These are phyloP conservation scores for Limulus polyphemus DNA, from an alignment of 2,888 invertebrate species.

Conservation along the genomic window DNA sequence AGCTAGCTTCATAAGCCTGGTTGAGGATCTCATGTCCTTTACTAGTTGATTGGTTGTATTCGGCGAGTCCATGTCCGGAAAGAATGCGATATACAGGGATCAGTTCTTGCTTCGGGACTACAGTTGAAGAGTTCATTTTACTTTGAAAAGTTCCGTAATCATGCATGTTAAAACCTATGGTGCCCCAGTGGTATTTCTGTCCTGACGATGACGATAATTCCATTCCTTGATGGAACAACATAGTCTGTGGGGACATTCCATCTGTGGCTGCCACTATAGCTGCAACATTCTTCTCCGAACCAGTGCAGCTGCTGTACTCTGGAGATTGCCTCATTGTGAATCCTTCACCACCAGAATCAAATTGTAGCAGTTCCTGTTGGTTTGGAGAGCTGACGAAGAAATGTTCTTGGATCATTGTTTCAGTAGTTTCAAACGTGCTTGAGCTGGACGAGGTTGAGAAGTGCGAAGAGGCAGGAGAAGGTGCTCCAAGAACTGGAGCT, in stretches of 20 bases:
- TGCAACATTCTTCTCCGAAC: not conserved
- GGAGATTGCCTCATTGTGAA: not conserved
- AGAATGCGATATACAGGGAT: too few species aligned
- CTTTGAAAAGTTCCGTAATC: not conserved
- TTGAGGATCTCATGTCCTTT: conserved; percentile 89
- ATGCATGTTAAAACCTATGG: too few species aligned
- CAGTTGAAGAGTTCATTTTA: not conserved
- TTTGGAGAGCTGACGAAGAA: too few species aligned
- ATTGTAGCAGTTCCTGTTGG: not conserved
- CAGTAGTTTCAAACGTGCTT: too few species aligned
- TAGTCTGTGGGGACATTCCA: not conserved
- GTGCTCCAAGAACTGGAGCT: too few species aligned
- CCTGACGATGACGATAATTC: not conserved
- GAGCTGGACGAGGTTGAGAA: too few species aligned
- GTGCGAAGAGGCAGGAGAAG: too few species aligned
- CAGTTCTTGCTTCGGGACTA: not conserved
- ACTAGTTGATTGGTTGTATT: conserved; percentile 85
- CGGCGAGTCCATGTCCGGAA: conserved; percentile 56
- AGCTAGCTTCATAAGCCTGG: conserved; percentile 55
- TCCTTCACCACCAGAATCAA: not conserved
- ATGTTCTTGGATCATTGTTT: too few species aligned
- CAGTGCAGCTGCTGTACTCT: not conserved
- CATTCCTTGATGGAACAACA: not conserved
- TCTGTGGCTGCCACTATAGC: not conserved
- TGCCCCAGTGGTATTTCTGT: too few species aligned